Base-by-base conservation (phyloP, 1,140 invertebrate genomes). In the Drosophila parvula region DNA sequence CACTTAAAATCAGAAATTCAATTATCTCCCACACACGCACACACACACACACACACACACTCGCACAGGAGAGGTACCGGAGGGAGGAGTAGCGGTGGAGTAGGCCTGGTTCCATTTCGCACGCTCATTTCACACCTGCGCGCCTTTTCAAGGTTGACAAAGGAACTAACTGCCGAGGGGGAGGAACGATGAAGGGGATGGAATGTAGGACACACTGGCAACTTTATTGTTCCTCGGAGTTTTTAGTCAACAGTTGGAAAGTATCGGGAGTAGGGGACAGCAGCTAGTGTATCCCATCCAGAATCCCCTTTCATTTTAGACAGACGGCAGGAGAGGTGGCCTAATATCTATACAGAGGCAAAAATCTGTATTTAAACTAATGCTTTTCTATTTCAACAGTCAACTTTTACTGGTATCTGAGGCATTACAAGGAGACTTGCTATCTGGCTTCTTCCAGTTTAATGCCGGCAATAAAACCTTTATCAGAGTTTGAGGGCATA, bases 1-100 rank as follows among this genome's bases (percentile, higher is more conserved):
- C 80, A 88, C 83, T 88, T 89, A 89, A 88, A 88, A 88, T 88
- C 84, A 88, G 68, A 75, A 88, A 88, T 88, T 88, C 83, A 88
- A 88, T 88, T 88, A 88, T 80, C 78, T 78, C 51, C 55, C 47
- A 70, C 62, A 67, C 74, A 74, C 68, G 59, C 64, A 47, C 57
- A 40, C 48, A 51, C 4, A 8, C 16, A 10, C n/a, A 16, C 3
- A 16, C 2, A 27, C 18, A 22, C 11, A 48, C 22, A 12, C 12
- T n/a, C n/a, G n/a, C n/a, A n/a, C 22, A 3, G 45, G 14, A 48
- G 47, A 36, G 50, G 18, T 36, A 18, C 50, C 22, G 16, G 6
- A n/a, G n/a, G n/a, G n/a, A n/a, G n/a, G n/a, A 3, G 47, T 11
- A n/a, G 4, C 9, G 3, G 28, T 27, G 57, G 50, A 51, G 57